These are phyloP conservation scores for Oreochromis grahami DNA, from an alignment of 2,797 vertebrate species.

Conservation along the genomic window DNA sequence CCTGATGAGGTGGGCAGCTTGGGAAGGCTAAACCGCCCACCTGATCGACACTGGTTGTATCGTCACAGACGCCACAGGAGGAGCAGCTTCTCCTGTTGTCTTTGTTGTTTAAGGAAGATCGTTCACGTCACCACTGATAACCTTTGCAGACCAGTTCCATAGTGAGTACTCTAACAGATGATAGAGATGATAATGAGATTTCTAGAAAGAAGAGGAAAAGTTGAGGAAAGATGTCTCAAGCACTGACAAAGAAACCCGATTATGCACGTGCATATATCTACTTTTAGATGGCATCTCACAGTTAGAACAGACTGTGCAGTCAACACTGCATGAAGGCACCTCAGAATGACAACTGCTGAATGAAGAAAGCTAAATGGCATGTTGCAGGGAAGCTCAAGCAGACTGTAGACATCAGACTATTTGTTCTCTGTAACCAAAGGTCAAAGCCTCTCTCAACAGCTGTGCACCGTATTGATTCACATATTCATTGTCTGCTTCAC, in stretches of 20 bases:
- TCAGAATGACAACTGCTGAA: constrained; percentile 38
- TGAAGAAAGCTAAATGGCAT: constrained; percentile 13
- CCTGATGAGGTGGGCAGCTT: constrained; percentile 9
- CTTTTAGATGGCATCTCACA: not conserved
- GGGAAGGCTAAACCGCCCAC: not conserved
- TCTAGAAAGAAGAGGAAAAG: not conserved
- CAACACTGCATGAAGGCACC: not conserved
- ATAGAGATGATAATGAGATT: not conserved
- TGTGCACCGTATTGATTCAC: constrained; percentile 44
- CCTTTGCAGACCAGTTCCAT: not conserved
- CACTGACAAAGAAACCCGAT: not conserved
- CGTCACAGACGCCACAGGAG: not conserved
- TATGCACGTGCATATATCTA: not conserved
- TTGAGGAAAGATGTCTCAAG: not conserved
- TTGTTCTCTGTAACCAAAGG: constrained; percentile 56
- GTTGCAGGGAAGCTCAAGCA: constrained; percentile 13
- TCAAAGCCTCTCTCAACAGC: constrained; percentile 44
- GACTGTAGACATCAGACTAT: constrained; percentile 25
- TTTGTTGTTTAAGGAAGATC: constrained; percentile 1
- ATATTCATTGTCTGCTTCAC: constrained; percentile 12
- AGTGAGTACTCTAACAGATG: not conserved
- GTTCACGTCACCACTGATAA: not conserved
- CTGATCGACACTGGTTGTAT: not conserved
- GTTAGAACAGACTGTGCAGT: not conserved
- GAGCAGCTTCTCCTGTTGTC: not conserved